Percentiles rank a stretch among this genome's conserved stretches.
These are phyloP conservation scores for Laticauda laticaudata DNA, from an alignment of 2,113 vertebrate species.

Conservation along the genomic window DNA sequence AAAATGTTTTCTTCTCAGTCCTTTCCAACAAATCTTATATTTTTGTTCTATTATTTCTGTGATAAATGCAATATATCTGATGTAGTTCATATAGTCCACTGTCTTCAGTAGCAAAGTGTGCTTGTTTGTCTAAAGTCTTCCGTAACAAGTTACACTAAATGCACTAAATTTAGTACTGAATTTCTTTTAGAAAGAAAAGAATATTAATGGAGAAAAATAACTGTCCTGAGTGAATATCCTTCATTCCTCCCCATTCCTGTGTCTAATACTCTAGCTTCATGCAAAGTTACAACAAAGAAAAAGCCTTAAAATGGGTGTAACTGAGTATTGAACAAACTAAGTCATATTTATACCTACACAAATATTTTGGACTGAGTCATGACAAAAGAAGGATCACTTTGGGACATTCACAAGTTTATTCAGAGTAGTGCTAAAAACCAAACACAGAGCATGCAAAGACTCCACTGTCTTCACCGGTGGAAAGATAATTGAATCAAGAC, in stretches of 20 bases:
- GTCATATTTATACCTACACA: background rate
- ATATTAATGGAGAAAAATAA: background rate
- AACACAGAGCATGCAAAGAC: background rate
- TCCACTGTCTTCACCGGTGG: background rate
- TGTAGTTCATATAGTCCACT: background rate
- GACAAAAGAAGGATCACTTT: background rate
- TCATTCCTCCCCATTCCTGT: background rate
- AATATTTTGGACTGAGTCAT: slow-evolving; percentile 14
- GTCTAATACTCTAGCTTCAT: background rate
- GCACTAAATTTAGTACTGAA: background rate
- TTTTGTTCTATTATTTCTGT: background rate
- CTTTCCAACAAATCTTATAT: background rate
- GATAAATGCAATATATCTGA: background rate
- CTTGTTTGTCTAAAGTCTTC: background rate
- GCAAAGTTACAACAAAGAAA: background rate
- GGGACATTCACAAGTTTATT: background rate
- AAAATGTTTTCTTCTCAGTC: background rate
- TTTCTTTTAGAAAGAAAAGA: background rate
- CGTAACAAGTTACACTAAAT: background rate
- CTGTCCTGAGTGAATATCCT: background rate
- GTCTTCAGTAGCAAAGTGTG: background rate
- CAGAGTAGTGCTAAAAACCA: background rate
- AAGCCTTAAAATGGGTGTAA: background rate
- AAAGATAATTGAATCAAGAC: background rate
- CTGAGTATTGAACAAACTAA: background rate